Base-by-base conservation (phyloP, 2,888 invertebrate genomes). In the Phrixothrix hirtus region DNA sequence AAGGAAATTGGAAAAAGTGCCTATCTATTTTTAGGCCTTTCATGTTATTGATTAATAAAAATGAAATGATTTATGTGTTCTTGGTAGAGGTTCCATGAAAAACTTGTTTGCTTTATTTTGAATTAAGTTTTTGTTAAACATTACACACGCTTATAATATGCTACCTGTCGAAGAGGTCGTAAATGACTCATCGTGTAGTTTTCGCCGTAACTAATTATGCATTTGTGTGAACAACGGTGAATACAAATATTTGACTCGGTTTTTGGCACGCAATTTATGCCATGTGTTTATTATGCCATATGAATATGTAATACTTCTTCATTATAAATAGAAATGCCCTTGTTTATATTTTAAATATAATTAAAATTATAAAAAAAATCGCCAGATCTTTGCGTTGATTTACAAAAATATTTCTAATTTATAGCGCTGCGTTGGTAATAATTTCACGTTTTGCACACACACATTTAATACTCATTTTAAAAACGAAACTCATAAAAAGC, bases 181-280 rank as follows among this genome's bases (percentile, higher is more conserved):
- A 13, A 13, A 26, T 37, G 25, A 37, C 9, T 37, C 37, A 37
- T 37, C 9, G 21, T 7, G 21, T 21, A 21, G 3, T 7, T 21
- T 25, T 26, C 37, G 12, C 14, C 12, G 21, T 25, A 12, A 13
- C 26, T 37, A 26, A 37, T 37, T 37, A 26, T 7, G 21, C 4
- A 5, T 26, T 13, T 5, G 7, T 2, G 26, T 12, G 37, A n/a
- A 26, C 26, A 36, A 26, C 25, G 25, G 21, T 21, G 36, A 21
- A 15, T 14, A 10, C 9, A 10, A 2, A 34, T 34, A 11, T 12
- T 25, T 12, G 9, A 16, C 25, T 26, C 4, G 26, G 12, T 10
- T 37, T 37, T 37, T 37, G 37, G 26, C 37, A 37, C 26, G 37
- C 37, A 21, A 21, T 35, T 35, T 35, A 14, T n/a, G 14, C 26